These are phyloP conservation scores for Scytalopus superciliaris DNA, from an alignment of 2,113 vertebrate species.

Conservation along the genomic window DNA sequence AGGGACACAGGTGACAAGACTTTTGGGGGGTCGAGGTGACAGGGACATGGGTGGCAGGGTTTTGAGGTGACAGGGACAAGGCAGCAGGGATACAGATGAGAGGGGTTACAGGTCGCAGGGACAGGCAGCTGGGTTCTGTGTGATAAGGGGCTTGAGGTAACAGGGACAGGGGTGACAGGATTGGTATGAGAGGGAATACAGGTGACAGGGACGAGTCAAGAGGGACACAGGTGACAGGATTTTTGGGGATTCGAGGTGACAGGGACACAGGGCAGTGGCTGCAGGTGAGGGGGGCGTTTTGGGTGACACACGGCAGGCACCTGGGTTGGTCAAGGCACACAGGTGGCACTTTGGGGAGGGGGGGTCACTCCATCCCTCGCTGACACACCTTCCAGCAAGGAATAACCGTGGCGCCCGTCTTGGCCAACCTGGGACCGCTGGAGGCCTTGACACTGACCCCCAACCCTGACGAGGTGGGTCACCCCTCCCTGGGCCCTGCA, in stretches of 20 bases:
- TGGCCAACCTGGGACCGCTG: conserved; percentile 85
- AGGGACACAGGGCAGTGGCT: background rate
- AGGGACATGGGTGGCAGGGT: background rate
- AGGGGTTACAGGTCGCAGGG: too few species aligned
- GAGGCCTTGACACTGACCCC: conserved; percentile 81
- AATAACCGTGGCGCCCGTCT: conserved; percentile 75
- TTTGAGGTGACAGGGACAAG: background rate
- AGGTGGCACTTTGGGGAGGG: background rate
- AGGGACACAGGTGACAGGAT: background rate
- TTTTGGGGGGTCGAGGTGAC: too few species aligned
- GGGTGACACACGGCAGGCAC: background rate
- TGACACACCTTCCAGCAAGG: background rate
- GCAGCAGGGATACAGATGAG: background rate
- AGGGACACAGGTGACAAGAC: background rate
- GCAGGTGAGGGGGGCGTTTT: background rate
- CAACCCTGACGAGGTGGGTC: conserved; percentile 85
- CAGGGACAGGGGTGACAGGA: background rate
- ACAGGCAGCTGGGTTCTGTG: background rate
- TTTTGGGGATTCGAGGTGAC: background rate
- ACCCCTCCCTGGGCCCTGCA: fast-evolving
- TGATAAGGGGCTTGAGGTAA: background rate
- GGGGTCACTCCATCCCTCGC: background rate
- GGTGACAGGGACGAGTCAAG: background rate
- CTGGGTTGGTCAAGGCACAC: fast-evolving
- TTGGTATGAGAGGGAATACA: too few species aligned